phyloP scores from a whole-genome alignment of 2,797 vertebrate genomes.

The Neopelma chrysocephalum region DNA sequence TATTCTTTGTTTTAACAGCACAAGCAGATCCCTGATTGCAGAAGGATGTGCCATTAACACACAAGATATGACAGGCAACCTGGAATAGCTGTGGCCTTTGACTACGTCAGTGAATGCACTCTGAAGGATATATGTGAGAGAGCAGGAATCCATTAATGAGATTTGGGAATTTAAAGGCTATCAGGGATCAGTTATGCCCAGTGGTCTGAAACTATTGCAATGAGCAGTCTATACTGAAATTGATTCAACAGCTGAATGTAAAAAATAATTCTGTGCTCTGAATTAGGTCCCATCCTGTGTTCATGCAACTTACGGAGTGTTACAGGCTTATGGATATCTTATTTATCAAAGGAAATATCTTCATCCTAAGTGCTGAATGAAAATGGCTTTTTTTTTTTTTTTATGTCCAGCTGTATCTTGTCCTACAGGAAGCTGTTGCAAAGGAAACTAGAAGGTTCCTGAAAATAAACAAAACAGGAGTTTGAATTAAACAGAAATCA shows the following conservation, averaged over 20 bases:
- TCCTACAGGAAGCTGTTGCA: not conserved
- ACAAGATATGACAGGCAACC: not conserved
- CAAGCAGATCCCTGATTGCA: not conserved
- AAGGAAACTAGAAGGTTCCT: not conserved
- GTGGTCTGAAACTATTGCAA: not conserved
- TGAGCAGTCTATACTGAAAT: not conserved
- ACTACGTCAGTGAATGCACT: not conserved
- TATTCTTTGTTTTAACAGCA: not conserved
- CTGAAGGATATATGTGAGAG: not conserved
- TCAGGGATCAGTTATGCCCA: not conserved
- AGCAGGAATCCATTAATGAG: not conserved
- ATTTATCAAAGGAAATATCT: not conserved
- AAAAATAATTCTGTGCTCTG: not conserved
- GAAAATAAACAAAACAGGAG: not conserved
- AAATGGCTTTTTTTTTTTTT: not conserved
- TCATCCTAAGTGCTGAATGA: not conserved
- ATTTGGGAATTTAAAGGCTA: not conserved
- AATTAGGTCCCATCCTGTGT: not conserved
- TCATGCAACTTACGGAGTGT: not conserved
- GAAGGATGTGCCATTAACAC: not conserved
- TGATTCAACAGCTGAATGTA: not conserved
- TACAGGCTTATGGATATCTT: not conserved
- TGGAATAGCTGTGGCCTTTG: not conserved
- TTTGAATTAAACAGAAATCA: not conserved
- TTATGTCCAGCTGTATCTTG: not conserved